These are phyloP conservation scores for Lissonota sp. DNA, from an alignment of 2,888 invertebrate genomes.

Conservation along the genomic window DNA sequence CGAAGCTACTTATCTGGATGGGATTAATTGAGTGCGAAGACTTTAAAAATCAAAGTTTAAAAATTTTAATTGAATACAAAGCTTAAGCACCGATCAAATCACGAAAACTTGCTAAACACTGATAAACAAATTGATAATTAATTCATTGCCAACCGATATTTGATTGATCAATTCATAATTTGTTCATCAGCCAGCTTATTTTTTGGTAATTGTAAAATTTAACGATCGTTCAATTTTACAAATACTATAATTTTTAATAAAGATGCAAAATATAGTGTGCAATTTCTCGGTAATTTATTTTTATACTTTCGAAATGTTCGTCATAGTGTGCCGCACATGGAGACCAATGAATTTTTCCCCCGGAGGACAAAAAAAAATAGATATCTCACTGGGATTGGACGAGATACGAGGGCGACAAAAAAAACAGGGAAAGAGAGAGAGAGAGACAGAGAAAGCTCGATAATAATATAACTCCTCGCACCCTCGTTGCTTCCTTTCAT, in stretches of 20 bases:
- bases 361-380: neutral
- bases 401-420: conserved; percentile 9
- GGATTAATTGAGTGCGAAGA: neutral
- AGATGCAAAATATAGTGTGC: neutral
- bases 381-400: neutral
- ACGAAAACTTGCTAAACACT: too few relatives aligned
- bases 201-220: too few relatives aligned
- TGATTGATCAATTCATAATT: too few relatives aligned
- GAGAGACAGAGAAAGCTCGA: conserved; percentile 4
- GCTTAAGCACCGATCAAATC: too few relatives aligned
- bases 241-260: too few relatives aligned
- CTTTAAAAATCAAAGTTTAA: too few relatives aligned
- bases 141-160: too few relatives aligned
- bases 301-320: neutral
- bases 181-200: too few relatives aligned
- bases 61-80: too few relatives aligned
- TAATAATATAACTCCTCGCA: conserved; percentile 29
- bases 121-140: too few relatives aligned
- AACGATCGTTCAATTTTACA: too few relatives aligned
- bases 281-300: neutral
- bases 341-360: conserved; percentile 2
- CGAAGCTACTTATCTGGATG: neutral
- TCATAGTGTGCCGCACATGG: neutral
- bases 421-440: too few relatives aligned
- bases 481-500: conserved; percentile 11